Percentiles rank a stretch among this genome's conserved stretches.
Conservation (phyloP, 2,797 vertebrate species). For the Nannoperca australis region DNA sequence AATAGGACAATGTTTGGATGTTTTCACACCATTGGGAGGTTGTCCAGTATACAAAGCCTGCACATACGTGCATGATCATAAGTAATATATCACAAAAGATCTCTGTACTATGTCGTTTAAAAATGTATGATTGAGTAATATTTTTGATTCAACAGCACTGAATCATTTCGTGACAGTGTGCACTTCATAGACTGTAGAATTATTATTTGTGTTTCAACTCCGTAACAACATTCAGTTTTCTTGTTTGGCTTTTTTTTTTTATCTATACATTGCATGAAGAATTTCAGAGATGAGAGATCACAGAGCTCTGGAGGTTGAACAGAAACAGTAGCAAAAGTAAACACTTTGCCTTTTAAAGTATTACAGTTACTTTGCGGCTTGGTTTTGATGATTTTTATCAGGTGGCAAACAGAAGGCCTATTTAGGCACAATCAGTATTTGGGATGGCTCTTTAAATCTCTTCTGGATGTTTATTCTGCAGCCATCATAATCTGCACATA, state of each 20-base stretch:
- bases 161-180: conserved; percentile 71
- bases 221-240: conserved; percentile 40
- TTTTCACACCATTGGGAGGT: conserved; percentile 70
- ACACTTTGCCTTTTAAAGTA: conserved; percentile 35
- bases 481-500: conserved; percentile 31
- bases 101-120: conserved; percentile 35
- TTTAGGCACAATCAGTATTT: conserved; percentile 48
- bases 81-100: conserved; percentile 64
- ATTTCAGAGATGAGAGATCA: conserved; percentile 61
- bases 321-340: conserved; percentile 25
- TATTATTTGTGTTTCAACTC: conserved; percentile 70
- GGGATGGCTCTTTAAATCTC: conserved; percentile 36
- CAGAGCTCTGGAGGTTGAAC: conserved; percentile 31
- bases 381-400: conserved; percentile 35
- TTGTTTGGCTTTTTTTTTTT: conserved; percentile 24
- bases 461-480: conserved; percentile 26
- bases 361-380: conserved; percentile 3
- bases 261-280: conserved; percentile 49
- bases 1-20: conserved; percentile 86
- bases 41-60: conserved; percentile 63
- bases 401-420: conserved; percentile 20
- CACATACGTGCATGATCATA: conserved; percentile 76
- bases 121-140: conserved; percentile 62
- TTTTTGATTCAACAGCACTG: conserved; percentile 61
- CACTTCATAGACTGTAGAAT: conserved; percentile 54